These are phyloP conservation scores for Callaeas wilsoni DNA, from an alignment of 2,113 vertebrate genomes.

Conservation along the genomic window DNA sequence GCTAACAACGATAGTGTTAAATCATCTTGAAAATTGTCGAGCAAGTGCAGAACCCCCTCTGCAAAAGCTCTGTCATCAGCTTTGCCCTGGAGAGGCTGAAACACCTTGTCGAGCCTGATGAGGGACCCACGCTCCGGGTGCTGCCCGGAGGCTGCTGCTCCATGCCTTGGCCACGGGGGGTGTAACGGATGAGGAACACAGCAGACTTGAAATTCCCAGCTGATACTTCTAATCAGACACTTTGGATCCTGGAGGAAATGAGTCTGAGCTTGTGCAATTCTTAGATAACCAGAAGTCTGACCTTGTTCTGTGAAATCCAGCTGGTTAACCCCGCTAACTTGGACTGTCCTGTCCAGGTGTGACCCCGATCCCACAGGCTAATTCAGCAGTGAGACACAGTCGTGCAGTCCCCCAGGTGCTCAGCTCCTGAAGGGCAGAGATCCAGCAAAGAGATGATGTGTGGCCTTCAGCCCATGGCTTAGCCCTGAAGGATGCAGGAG, in stretches of 20 bases:
- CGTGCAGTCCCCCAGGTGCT: not conserved
- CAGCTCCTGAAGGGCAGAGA: not conserved
- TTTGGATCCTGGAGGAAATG: constrained; percentile 19
- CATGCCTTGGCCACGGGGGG: not conserved
- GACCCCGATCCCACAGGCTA: accelerated
- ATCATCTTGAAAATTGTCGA: not conserved
- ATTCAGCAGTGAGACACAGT: not conserved
- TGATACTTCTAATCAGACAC: not conserved
- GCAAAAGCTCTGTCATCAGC: not conserved
- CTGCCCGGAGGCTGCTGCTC: not conserved
- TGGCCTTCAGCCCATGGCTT: not conserved
- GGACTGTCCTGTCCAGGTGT: accelerated
- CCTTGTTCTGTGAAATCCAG: not conserved
- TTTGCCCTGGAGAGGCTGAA: not conserved
- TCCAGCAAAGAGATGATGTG: not conserved
- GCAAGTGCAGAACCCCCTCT: not conserved
- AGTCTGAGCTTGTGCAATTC: not conserved
- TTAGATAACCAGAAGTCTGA: not conserved
- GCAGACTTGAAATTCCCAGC: not conserved
- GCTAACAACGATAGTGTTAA: not conserved
- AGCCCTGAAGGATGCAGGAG: not conserved
- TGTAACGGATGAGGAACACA: not conserved
- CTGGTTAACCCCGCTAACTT: not conserved
- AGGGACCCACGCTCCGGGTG: not conserved
- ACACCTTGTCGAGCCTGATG: not conserved